Base-by-base conservation (phyloP, 2,888 invertebrate species). In the Euzetes globulus region DNA sequence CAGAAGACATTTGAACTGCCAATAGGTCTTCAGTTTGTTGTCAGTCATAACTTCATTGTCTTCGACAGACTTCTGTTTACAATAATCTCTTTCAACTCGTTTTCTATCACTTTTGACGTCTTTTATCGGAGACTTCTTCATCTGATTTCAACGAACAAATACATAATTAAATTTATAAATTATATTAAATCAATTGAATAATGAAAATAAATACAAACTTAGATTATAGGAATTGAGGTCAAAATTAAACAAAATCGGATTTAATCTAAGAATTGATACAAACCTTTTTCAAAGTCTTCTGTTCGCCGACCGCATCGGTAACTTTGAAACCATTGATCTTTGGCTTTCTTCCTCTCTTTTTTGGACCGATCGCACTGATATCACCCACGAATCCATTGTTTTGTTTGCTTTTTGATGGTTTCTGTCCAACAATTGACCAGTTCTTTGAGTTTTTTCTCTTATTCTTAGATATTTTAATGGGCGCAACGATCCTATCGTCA, bases 1-100 rank as follows among this genome's bases (percentile, higher is more conserved):
- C n/a, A 71, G 15, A 1, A 74, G 50, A 74, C 45, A 47, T n/a
- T 22, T 71, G 41, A 74, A 74, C 55, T 41, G 22, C 41, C 45
- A 68, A 19, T 15, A 37, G 33, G 11, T 68, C 37, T 22, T 15
- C 45, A 68, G 9, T n/a, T 65, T 65, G 7, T 68, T 68, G 7
- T 7, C n/a, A 3, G 6, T 37, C 22, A 19, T 19, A 19, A 19
- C 29, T 15, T 25, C 27, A 15, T 33, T 27, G 29, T 63, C 58
- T 29, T 33, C 33, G n/a, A 11, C 3, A 2, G 25, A 58, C 27
- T 25, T 58, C 9, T 58, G 58, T 25, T 58, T 58, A 3, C 2
- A 50, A 58, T 58, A 58, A 58, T 58, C 58, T 11, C 19, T 58
- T 58, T 58, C 58, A 2, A 25, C 22, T 58, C 27, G 25, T 58